Conservation (phyloP, 2,113 vertebrate genomes). For the Seriola aureovittata region DNA sequence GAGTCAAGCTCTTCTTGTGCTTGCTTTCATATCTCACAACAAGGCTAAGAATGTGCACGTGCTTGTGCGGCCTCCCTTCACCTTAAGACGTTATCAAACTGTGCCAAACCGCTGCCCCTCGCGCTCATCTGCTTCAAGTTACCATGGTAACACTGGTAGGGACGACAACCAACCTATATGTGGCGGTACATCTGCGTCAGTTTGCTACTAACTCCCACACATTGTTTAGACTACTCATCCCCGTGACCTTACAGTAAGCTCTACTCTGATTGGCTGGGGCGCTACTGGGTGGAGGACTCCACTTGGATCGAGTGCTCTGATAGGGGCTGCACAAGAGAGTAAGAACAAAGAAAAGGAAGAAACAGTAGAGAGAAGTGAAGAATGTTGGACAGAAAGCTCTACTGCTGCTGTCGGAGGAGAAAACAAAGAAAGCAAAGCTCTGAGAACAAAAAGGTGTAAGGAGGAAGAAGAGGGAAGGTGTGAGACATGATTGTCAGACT, state of each 20-base stretch:
- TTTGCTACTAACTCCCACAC: constrained; percentile 37
- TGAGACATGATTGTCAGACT: constrained; percentile 98
- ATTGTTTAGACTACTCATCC: constrained; percentile 27
- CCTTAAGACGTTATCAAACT: constrained; percentile 3
- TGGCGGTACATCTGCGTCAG: constrained; percentile 20
- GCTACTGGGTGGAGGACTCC: constrained; percentile 48
- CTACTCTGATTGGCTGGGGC: constrained; percentile 70
- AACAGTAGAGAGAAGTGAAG: constrained; percentile 18
- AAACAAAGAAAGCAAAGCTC: constrained; percentile 61
- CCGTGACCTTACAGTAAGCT: constrained; percentile 38
- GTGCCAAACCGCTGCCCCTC: constrained; percentile 36
- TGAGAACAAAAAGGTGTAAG: constrained; percentile 69
- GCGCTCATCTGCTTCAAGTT: constrained; percentile 10
- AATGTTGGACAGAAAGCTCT: constrained; percentile 50
- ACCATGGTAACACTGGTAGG: constrained; percentile 26
- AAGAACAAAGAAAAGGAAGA: constrained; percentile 29
- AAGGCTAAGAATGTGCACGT: constrained; percentile 84
- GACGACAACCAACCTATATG: constrained; percentile 19
- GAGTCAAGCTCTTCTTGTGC: constrained; percentile 92
- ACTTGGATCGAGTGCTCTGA: constrained; percentile 48
- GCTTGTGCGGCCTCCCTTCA: constrained; percentile 46
- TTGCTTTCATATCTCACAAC: constrained; percentile 89
- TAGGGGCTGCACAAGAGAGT: constrained; percentile 25
- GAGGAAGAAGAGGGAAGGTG: constrained; percentile 83
- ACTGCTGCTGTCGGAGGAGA: constrained; percentile 58